phyloP scores from a whole-genome alignment of 1,140 invertebrate species.

The Geopemphigus sp. region DNA sequence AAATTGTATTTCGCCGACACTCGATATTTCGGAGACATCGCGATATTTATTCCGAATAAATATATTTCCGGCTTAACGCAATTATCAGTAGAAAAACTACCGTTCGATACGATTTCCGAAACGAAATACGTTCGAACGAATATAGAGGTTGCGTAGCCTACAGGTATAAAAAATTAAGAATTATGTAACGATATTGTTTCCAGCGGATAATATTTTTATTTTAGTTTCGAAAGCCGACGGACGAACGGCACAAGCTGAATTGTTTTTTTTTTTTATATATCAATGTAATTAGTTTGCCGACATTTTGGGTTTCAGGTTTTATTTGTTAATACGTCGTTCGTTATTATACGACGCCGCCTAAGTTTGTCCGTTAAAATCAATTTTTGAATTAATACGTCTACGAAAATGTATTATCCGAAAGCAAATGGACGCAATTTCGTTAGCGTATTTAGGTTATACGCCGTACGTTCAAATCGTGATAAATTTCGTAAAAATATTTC shows the following conservation, averaged over 20 bases:
- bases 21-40: neutral
- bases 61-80: neutral
- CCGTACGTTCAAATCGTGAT: neutral
- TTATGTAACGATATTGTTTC: neutral
- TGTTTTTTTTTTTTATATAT: constrained; percentile 4
- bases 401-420: neutral
- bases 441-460: neutral
- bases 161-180: too few relatives aligned
- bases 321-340: neutral
- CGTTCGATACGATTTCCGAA: neutral
- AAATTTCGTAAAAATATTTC: too few relatives aligned
- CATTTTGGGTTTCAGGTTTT: neutral
- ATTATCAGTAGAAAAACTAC: neutral
- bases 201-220: constrained; percentile 7
- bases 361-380: neutral
- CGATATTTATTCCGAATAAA: neutral
- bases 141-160: too few relatives aligned
- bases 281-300: neutral
- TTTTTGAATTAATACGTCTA: neutral
- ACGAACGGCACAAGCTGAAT: neutral
- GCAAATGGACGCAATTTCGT: neutral
- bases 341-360: neutral
- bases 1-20: neutral
- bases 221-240: neutral
- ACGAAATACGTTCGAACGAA: neutral